Percentiles rank a stretch among this genome's conserved stretches.
Evolutionary conservation across 1,140 invertebrate genomes (phyloP).

Genomic region (Zaprionus davidi): DNA sequence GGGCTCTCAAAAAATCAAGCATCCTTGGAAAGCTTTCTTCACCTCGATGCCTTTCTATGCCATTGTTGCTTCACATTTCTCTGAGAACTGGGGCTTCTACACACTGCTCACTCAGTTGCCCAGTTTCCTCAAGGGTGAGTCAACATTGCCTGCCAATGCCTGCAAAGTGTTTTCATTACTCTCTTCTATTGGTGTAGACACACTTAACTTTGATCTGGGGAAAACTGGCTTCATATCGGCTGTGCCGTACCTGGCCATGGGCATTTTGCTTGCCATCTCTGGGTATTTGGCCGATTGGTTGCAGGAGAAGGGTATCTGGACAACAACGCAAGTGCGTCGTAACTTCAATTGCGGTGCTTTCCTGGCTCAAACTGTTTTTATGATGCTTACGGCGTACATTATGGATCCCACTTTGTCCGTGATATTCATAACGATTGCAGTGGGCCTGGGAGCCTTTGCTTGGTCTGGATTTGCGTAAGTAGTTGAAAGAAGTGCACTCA

Average conservation of each 20-base stretch:
- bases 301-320: slow-evolving; percentile 87
- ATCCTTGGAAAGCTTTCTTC: slow-evolving; percentile 93
- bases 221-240: slow-evolving; percentile 93
- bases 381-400: slow-evolving; percentile 90
- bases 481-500: slow-evolving; percentile 5
- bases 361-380: slow-evolving; percentile 92
- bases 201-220: slow-evolving; percentile 89
- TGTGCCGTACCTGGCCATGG: slow-evolving; percentile 94
- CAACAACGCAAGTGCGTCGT: slow-evolving; percentile 90
- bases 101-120: slow-evolving; percentile 95
- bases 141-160: neutral
- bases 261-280: slow-evolving; percentile 90
- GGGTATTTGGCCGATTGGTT: slow-evolving; percentile 93
- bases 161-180: neutral
- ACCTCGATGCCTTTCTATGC: slow-evolving; percentile 95
- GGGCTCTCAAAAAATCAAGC: slow-evolving; percentile 84
- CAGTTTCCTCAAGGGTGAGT: slow-evolving; percentile 93
- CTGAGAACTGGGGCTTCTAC: slow-evolving; percentile 98
- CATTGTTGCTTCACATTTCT: slow-evolving; percentile 94
- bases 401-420: slow-evolving; percentile 88
- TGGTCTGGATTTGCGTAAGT: slow-evolving; percentile 93
- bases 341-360: slow-evolving; percentile 92
- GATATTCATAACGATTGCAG: slow-evolving; percentile 91
- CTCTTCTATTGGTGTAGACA: slow-evolving; percentile 85
- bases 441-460: slow-evolving; percentile 94